These are phyloP conservation scores for Acanthaster planci DNA, from an alignment of 35 echinoderm and acorn worm species.

Conservation along the genomic window DNA sequence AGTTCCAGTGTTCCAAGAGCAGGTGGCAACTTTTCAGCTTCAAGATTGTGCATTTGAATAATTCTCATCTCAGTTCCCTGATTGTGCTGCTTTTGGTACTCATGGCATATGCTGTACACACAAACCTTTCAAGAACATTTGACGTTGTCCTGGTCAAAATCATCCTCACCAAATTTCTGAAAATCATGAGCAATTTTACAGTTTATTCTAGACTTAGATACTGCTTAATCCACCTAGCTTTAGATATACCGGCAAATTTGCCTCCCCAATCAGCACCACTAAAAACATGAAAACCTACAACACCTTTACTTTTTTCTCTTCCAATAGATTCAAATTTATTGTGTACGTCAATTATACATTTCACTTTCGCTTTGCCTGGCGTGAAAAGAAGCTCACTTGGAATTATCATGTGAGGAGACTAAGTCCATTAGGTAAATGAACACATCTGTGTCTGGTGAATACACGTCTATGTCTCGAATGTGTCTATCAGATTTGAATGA, in stretches of 20 bases:
- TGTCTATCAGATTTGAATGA: not conserved
- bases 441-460: slow-evolving; percentile 41
- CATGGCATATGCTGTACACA: slow-evolving; percentile 31
- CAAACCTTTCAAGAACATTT: too few relatives aligned
- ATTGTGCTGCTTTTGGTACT: slow-evolving; percentile 41
- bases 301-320: slow-evolving; percentile 51
- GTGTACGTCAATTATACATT: too few relatives aligned
- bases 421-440: slow-evolving; percentile 45
- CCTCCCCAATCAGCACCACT: slow-evolving; percentile 56
- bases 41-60: slow-evolving; percentile 42
- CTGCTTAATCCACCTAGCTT: too few relatives aligned
- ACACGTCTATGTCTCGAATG: slow-evolving; percentile 36
- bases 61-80: slow-evolving; percentile 56
- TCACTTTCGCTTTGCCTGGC: not conserved
- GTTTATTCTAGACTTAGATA: too few relatives aligned
- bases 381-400: slow-evolving; percentile 34
- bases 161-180: too few relatives aligned
- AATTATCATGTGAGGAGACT: too few relatives aligned
- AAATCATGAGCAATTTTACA: too few relatives aligned
- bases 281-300: slow-evolving; percentile 38
- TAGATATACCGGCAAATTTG: too few relatives aligned
- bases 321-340: slow-evolving; percentile 33
- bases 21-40: slow-evolving; percentile 55
- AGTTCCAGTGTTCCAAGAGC: slow-evolving; percentile 43
- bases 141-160: too few relatives aligned